Evolutionary conservation across 2,113 vertebrate species (phyloP).

Genomic region (Ptilorrhoa leucosticta): DNA sequence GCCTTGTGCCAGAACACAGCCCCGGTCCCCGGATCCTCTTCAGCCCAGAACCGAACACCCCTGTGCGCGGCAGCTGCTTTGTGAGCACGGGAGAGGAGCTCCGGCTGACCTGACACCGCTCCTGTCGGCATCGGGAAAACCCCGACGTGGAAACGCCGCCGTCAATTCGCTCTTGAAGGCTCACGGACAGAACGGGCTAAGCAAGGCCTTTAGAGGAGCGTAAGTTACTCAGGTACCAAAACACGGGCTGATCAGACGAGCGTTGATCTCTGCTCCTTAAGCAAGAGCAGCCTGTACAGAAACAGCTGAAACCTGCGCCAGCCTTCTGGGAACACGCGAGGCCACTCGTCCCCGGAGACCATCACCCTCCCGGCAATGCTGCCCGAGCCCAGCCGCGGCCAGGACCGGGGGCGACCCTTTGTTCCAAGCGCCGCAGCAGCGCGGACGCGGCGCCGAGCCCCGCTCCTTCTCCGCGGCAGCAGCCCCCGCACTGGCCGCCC

Average conservation of each 20-base stretch:
- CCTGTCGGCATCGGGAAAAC: fast-evolving
- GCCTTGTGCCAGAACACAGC: background rate
- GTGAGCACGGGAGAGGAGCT: background rate
- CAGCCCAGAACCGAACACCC: background rate
- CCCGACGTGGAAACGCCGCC: fast-evolving
- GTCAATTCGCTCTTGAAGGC: background rate
- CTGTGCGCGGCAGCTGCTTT: background rate
- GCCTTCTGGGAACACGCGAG: fast-evolving
- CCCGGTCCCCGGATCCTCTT: background rate
- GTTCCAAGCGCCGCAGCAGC: background rate
- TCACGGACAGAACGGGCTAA: fast-evolving
- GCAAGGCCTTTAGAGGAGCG: background rate
- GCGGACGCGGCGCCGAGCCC: background rate
- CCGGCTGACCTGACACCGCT: fast-evolving
- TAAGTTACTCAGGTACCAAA: fast-evolving
- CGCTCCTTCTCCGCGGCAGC: background rate
- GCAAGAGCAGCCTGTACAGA: fast-evolving
- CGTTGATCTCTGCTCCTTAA: fast-evolving
- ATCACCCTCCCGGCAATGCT: background rate
- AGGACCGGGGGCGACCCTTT: background rate
- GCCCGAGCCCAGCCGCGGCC: background rate
- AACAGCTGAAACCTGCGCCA: fast-evolving
- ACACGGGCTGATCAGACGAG: background rate
- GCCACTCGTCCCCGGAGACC: background rate
- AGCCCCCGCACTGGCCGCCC: background rate